Evolutionary conservation across 1,140 invertebrate species (phyloP).

Genomic region (Drosophila lacteicornis): DNA sequence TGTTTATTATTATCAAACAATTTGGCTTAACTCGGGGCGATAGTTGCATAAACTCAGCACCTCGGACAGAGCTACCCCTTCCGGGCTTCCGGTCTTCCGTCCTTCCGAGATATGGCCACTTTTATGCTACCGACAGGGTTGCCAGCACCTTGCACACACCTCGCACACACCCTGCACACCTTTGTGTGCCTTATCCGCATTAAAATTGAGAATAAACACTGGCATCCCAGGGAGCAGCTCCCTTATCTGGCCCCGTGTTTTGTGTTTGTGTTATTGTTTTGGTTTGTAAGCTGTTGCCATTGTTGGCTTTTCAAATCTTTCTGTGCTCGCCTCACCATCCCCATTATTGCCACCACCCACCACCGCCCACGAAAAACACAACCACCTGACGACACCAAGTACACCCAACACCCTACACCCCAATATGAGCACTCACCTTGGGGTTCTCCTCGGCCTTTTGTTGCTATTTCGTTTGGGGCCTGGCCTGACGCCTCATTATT

Average conservation of each 20-base stretch:
- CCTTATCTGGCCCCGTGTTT: constrained; percentile 1
- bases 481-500: constrained; percentile 32
- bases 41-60: not conserved
- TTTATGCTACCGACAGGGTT: not conserved
- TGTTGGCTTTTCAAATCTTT: constrained; percentile 42
- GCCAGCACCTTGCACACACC: not conserved
- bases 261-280: constrained; percentile 27
- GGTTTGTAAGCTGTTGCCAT: constrained; percentile 36
- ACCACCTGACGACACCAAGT: not conserved
- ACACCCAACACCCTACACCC: not conserved
- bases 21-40: not conserved
- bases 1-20: constrained; percentile 3
- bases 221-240: not conserved
- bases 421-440: constrained; percentile 33
- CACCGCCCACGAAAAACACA: not conserved
- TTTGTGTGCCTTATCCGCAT: constrained; percentile 6
- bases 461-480: constrained; percentile 1
- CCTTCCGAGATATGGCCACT: not conserved
- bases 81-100: not conserved
- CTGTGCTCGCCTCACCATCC: not conserved
- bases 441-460: constrained; percentile 4
- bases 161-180: not conserved
- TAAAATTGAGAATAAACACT: constrained; percentile 9
- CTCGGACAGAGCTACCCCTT: not conserved
- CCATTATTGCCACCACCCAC: not conserved